Evolutionary conservation across 2,888 invertebrate species (phyloP), one percentile per base, ranked within the genome.

Genomic region (Notodonta dromedarius): DNA sequence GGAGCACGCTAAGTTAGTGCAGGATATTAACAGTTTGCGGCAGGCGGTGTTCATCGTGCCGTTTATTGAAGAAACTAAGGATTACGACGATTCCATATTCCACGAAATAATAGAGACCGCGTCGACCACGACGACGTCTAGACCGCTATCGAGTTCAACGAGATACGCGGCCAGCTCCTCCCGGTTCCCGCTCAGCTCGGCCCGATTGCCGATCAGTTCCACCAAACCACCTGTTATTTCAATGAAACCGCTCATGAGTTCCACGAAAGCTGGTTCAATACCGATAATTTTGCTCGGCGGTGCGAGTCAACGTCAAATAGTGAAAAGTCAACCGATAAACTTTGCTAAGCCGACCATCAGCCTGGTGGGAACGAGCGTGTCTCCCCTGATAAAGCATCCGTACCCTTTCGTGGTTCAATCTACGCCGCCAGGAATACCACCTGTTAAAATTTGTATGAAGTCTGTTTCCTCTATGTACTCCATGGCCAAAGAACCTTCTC

Each of bases 1-100:
- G 65, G 93, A 93, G 63, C 93, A 93, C 68, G 93, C 93, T 0
- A 92, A 93, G 72, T 78, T 93, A 32, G 93, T 93, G 7, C 92
- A 91, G 65, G 93, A 93, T 65, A 93, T 93, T 58, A 93, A 93
- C 68, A 79, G 93, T 59, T 73, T 93, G 39, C 83, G 85, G 42
- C 92, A 93, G 67, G 77, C 86, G 3, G 84, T 90, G 39, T 90
- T 84, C 59, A 81, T 91, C 6, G 80, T 87, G 11, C 91, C 92
- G 0, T 67, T 89, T 2, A 69, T 65, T 2, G 90, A 89, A 51
- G 89, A 90, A 5, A 77, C 72, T 57, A 83, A 80, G 62, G 93
- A 93, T 69, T 91, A 93, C 61, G 92, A 93, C 14, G 92, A 92
- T 56, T 89, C 91, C 0, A 86, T 92, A 24, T 91, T 89, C 65